Percentiles rank a stretch among this genome's conserved stretches.
phyloP scores from a whole-genome alignment of 2,888 invertebrate genomes.

The Dermolepida albohirtum region DNA sequence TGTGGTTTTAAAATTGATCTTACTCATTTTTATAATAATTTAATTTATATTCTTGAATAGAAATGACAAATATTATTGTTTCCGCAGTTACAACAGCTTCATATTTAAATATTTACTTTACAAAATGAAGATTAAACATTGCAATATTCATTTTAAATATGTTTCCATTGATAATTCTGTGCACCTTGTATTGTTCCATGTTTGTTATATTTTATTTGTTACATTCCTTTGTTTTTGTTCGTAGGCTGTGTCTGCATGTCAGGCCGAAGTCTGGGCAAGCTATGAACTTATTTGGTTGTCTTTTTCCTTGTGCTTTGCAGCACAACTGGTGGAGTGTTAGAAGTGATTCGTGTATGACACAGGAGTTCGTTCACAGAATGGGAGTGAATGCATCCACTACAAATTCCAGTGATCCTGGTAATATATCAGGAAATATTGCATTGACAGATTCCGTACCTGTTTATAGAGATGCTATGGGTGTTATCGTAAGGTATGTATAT shows the following conservation, averaged over 20 bases:
- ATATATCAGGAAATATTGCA: conserved; percentile 52
- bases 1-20: no score
- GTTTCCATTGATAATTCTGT: neutral
- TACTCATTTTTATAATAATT: no score
- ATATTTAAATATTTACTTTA: no score
- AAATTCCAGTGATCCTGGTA: conserved; percentile 57
- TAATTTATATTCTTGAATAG: no score
- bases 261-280: conserved; percentile 71
- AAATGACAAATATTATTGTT: no score
- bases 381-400: conserved; percentile 64
- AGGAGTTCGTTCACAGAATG: conserved; percentile 64
- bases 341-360: conserved; percentile 62
- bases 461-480: conserved; percentile 61
- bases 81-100: no score
- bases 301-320: conserved; percentile 71
- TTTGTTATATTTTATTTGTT: neutral
- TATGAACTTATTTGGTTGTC: conserved; percentile 71
- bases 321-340: conserved; percentile 66
- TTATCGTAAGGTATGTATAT: conserved; percentile 56
- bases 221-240: conserved; percentile 40
- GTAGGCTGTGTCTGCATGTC: conserved; percentile 62
- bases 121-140: no score
- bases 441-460: conserved; percentile 56
- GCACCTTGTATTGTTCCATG: neutral
- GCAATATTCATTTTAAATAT: neutral